Conservation (phyloP, 2,113 vertebrate species). For the Egretta garzetta region DNA sequence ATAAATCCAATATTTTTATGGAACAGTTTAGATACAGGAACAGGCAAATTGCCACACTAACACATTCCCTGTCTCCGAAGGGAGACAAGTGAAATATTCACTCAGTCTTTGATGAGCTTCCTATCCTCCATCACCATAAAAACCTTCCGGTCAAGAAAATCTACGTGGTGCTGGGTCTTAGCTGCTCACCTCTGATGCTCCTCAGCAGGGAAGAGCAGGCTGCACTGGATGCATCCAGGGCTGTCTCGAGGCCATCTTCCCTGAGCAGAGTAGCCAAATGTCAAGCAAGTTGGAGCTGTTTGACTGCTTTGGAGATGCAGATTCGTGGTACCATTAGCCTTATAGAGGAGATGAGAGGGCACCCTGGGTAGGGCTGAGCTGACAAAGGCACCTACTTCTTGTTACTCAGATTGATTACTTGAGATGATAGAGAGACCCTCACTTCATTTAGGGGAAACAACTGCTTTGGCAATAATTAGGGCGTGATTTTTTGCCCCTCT, state of each 20-base stretch:
- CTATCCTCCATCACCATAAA: not conserved
- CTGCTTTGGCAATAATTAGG: not conserved
- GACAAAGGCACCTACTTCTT: not conserved
- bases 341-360: not conserved
- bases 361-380: not conserved
- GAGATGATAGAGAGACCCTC: not conserved
- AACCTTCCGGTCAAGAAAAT: not conserved
- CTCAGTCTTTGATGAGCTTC: not conserved
- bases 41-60: conserved; percentile 1
- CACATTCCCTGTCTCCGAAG: not conserved
- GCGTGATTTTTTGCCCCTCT: not conserved
- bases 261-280: not conserved
- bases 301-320: not conserved
- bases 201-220: not conserved
- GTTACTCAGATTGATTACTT: not conserved
- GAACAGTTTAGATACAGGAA: not conserved
- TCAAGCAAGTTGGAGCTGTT: not conserved
- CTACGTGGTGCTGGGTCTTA: not conserved
- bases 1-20: conserved; percentile 25
- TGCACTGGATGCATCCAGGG: not conserved
- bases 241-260: not conserved
- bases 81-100: not conserved
- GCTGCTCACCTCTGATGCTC: not conserved
- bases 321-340: not conserved
- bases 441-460: not conserved